Evolutionary conservation across 2,113 vertebrate species (phyloP), one percentile per base, ranked within the genome.

Genomic region (Erythrocebus patas): DNA sequence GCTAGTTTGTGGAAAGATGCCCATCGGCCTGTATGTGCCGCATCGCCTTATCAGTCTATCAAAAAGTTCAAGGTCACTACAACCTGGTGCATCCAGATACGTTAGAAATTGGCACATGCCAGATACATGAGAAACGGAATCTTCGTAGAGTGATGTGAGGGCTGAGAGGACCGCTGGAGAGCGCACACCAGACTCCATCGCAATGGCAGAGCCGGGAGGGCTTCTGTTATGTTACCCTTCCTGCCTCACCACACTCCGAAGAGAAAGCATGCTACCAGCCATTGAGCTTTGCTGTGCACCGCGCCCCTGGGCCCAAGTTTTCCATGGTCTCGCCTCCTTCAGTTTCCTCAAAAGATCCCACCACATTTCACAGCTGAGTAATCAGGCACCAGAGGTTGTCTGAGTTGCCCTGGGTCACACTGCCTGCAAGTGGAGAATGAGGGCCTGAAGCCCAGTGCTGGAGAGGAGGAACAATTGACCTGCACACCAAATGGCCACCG

Each of bases 281-380:
- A 0, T 14, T 7, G 20, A 2, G 11, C 8, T 61, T 13, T 4
- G 27, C 17, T 2, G 0, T 22, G 43, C 0, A 1, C 45, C n/a
- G 3, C 3, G 0, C 59, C 43, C 0, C 45, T 50, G 32, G 76
- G 45, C 35, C 25, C 55, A 20, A 25, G 22, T 27, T 30, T 82
- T 59, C 30, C n/a, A 0, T 6, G 35, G n/a, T 50, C 25, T 12
- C 38, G 0, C 8, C 45, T 35, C 81, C 1, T 38, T 2, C 27
- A 8, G 13, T 10, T 66, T 59, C 38, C 59, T 59, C 48, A 22
- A 0, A 43, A 12, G 57, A 78, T 32, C 9, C n/a, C 22, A 40
- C 86, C 2, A 11, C 0, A 0, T 70, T 43, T 50, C 5, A 0
- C 38, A 48, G 59, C 66, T 59, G 17, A 89, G 57, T 18, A 32